Evolutionary conservation across 2,797 vertebrate species (phyloP), one percentile per base, ranked within the genome.

Genomic region (Peromyscus attwateri): DNA sequence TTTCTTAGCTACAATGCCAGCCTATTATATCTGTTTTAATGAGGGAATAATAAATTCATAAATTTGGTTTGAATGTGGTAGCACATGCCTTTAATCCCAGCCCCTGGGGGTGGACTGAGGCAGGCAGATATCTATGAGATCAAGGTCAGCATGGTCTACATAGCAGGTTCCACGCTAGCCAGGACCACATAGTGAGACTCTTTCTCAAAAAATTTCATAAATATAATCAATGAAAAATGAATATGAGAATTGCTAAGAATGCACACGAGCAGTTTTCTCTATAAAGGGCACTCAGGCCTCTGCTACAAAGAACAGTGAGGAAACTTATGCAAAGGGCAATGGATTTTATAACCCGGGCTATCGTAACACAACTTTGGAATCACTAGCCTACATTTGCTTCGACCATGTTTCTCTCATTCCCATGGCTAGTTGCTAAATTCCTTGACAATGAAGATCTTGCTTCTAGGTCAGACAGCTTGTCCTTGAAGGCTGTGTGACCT

Each of bases 1-100:
- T 96, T 90, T 25, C 17, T 93, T 64, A 76, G 83, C 52, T 76
- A 84, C 37, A 87, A 1, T 92, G 60, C n/a, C 23, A 83, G 37
- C 70, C 34, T 31, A 68, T 92, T 76, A 87, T 92, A 94, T 92
- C 34, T 85, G n/a, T 85, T 89, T 95, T 92, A 76, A 70, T 89
- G 73, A 93, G 80, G 43, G 4, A 66, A 89, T 76, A 93, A 34
- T 84, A 93, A 37, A 90, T 85, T 93, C 6, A 57, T 90, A 71
- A 80, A 34, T 49, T 70, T 52, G 43, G 64, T 21, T 34, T 70
- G 19, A 11, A 23, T n/a, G 31, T 27, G 64, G 43, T 52, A 23
- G 64, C 12, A 27, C 1, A 16, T 17, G 43, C 13, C 43, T 87
- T 87, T 85, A 85, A 85, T 68, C 3, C 6, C 6, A 85, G 64